Base-by-base conservation (phyloP, 92 coral and sea anemone genomes). In the Paramuricea clavata region DNA sequence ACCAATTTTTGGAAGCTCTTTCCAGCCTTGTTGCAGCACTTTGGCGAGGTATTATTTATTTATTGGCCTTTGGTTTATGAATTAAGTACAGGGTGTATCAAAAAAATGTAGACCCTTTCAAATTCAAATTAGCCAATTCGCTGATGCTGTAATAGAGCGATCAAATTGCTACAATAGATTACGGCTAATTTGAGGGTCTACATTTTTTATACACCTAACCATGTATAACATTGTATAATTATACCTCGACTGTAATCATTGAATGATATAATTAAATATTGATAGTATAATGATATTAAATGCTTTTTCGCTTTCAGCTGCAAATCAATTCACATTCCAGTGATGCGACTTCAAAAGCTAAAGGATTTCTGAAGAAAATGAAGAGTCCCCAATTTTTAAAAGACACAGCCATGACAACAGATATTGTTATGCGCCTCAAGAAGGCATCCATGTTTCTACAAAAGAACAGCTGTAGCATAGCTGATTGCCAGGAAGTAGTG, bases 271-370 rank as follows among this genome's bases (percentile, higher is more conserved):
- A 17, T 64, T 64, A 64, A 33, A 27, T 57, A 57, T 57, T 17
- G 25, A 17, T 57, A 17, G n/a, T 64, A 21, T 8, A 64, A 6
- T 64, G 33, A 64, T 26, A 33, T 12, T 23, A 10, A 17, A 4
- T 33, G 21, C 33, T 17, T 64, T 64, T 64, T n/a, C n/a, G n/a
- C n/a, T 64, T 64, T 64, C 71, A 64, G 71, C 71, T 64, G 34
- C 71, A 64, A 17, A 25, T 26, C 71, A 64, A 64, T 26, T 27
- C 34, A 64, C 71, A 64, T 64, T 64, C 71, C 71, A 64, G 34
- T 64, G 71, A 64, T 64, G 27, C 71, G 10, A 17, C 71, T 64
- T 13, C 28, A 21, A 64, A 64, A 64, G 71, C 71, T 17, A 64
- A 64, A 64, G 30, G 30, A 33, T 64, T 64, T 64, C 30, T 64